A percentile compares a stretch with the other conserved stretches of the same genome.
phyloP scores from a whole-genome alignment of 53 echinoderm and acorn worm genomes.

The Crossaster papposus region DNA sequence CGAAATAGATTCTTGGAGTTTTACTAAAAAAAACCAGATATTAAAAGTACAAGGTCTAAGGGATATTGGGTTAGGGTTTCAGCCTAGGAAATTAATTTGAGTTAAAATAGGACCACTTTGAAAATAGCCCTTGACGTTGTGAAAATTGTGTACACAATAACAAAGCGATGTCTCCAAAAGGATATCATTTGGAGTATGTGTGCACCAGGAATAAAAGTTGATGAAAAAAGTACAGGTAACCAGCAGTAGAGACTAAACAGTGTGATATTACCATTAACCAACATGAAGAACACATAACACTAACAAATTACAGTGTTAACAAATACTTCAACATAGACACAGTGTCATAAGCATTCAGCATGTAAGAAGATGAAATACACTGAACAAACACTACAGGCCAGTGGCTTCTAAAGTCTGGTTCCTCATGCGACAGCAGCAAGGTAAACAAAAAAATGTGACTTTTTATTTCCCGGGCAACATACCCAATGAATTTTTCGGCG shows the following conservation, averaged over 20 bases:
- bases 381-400: background rate
- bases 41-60: too few species aligned
- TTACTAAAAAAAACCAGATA: too few species aligned
- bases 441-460: background rate
- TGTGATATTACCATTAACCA: background rate
- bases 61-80: too few species aligned
- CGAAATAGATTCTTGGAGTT: too few species aligned
- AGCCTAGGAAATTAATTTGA: too few species aligned
- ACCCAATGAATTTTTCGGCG: conserved; percentile 96
- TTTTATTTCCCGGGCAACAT: conserved; percentile 64
- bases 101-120: too few species aligned
- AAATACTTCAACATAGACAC: background rate
- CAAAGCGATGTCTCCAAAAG: too few species aligned
- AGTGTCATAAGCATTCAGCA: background rate
- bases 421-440: conserved; percentile 43
- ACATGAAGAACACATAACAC: background rate
- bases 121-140: too few species aligned
- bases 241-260: background rate
- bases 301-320: background rate
- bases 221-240: background rate
- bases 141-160: too few species aligned
- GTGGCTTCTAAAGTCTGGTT: background rate
- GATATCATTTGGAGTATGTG: too few species aligned
- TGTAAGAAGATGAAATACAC: conserved; percentile 1
- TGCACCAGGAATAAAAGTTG: background rate